Percentiles rank a stretch among this genome's conserved stretches.
phyloP scores from a whole-genome alignment of 1,140 invertebrate species.

The Bombus breviceps region DNA sequence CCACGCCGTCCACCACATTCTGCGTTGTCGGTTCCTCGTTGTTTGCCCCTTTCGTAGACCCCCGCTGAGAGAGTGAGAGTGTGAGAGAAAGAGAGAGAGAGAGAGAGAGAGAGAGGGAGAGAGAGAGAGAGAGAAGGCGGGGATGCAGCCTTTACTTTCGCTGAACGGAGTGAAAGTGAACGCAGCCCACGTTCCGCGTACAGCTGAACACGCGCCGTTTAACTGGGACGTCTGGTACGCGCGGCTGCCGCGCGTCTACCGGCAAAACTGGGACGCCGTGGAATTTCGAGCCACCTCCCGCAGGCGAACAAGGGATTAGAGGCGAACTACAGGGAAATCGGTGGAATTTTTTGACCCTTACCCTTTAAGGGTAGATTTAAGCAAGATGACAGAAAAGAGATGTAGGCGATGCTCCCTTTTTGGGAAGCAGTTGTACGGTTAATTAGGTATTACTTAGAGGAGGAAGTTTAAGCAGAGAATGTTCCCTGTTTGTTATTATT shows the following conservation, averaged over 20 bases:
- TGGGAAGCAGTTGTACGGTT: not conserved
- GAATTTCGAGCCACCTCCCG: slow-evolving; percentile 14
- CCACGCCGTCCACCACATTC: slow-evolving; percentile 47
- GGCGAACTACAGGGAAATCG: not conserved
- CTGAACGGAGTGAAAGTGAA: slow-evolving; percentile 71
- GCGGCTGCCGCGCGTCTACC: slow-evolving; percentile 35
- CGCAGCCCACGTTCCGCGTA: slow-evolving; percentile 63
- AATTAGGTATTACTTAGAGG: not conserved
- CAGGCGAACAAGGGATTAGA: not conserved
- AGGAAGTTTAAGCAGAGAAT: not conserved
- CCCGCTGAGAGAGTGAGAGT: not conserved
- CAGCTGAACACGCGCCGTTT: slow-evolving; percentile 56
- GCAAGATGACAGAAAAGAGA: not conserved
- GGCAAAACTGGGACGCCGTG: slow-evolving; percentile 34
- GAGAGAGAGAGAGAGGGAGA: not conserved
- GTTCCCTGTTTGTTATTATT: not conserved
- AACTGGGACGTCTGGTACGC: slow-evolving; percentile 67
- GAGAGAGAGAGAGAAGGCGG: slow-evolving; percentile 2
- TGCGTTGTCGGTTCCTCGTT: slow-evolving; percentile 60
- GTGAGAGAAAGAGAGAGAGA: not conserved
- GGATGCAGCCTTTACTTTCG: slow-evolving; percentile 61
- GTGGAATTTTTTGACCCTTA: not conserved
- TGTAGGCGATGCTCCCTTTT: no score
- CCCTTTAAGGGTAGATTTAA: not conserved
- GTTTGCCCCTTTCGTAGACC: slow-evolving; percentile 69